phyloP scores from a whole-genome alignment of 2,888 invertebrate genomes.

The Agrotis segetum region DNA sequence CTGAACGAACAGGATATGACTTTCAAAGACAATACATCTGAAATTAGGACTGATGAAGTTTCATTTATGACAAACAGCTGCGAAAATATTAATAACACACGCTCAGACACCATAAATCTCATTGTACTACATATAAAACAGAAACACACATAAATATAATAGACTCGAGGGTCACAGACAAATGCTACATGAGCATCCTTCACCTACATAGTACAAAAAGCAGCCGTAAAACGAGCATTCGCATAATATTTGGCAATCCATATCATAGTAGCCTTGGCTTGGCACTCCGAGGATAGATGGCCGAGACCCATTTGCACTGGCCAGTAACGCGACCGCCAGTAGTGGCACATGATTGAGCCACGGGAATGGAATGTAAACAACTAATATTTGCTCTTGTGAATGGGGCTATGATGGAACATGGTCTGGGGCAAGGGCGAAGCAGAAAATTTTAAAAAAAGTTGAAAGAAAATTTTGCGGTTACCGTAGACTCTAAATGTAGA shows the following conservation, averaged over 20 bases:
- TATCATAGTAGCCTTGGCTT: conserved; percentile 64
- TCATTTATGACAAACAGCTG: background rate
- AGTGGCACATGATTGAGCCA: conserved; percentile 50
- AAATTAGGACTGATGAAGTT: conserved; percentile 1
- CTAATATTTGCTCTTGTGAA: conserved; percentile 68
- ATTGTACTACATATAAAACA: background rate
- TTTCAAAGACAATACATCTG: background rate
- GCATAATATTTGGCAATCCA: conserved; percentile 57
- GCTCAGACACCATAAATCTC: background rate
- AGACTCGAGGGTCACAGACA: conserved; percentile 14
- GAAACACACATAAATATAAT: background rate
- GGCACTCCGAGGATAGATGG: conserved; percentile 64
- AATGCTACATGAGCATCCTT: conserved; percentile 32
- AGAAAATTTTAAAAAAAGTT: background rate
- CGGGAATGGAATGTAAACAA: conserved; percentile 72
- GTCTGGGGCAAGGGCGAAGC: background rate
- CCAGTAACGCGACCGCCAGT: conserved; percentile 63
- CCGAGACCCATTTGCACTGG: conserved; percentile 79
- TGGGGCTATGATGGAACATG: conserved; percentile 53
- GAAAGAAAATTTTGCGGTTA: background rate
- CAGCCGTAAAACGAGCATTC: conserved; percentile 45
- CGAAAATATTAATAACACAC: background rate
- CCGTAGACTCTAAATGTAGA: background rate
- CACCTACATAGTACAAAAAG: conserved; percentile 40
- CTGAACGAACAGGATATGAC: background rate